These are phyloP conservation scores for Grammomys surdaster DNA, from an alignment of 2,113 vertebrate genomes.

Conservation along the genomic window DNA sequence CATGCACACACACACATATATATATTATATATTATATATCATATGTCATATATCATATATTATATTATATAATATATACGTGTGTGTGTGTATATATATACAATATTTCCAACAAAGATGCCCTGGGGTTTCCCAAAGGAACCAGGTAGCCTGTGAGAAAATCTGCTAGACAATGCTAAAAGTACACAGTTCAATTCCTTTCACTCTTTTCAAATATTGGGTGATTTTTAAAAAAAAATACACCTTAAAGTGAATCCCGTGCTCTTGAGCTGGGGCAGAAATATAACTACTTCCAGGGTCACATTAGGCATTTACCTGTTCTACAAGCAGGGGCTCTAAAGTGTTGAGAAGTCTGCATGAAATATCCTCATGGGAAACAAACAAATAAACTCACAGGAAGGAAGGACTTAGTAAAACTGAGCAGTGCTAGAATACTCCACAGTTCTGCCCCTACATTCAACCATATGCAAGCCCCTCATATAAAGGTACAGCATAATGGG, in stretches of 20 bases:
- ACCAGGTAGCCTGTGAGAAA: background rate
- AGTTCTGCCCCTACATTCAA: background rate
- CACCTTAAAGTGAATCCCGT: background rate
- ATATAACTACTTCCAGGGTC: background rate
- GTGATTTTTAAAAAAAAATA: background rate
- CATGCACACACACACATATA: too few species aligned
- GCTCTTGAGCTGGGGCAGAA: background rate
- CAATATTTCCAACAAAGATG: background rate
- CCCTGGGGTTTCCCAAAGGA: background rate
- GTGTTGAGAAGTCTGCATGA: background rate
- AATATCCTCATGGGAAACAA: background rate
- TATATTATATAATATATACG: too few species aligned
- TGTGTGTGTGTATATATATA: too few species aligned
- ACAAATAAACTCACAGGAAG: background rate
- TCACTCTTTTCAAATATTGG: background rate
- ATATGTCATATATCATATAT: too few species aligned
- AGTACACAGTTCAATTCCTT: too few species aligned
- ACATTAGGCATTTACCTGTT: background rate
- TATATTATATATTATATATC: too few species aligned
- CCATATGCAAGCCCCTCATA: background rate
- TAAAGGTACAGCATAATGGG: background rate
- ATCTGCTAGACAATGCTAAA: background rate
- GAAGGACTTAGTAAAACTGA: background rate
- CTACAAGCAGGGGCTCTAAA: background rate
- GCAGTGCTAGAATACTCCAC: background rate